These are phyloP conservation scores for Parnassius smintheus DNA, from an alignment of 2,888 invertebrate genomes.

Conservation along the genomic window DNA sequence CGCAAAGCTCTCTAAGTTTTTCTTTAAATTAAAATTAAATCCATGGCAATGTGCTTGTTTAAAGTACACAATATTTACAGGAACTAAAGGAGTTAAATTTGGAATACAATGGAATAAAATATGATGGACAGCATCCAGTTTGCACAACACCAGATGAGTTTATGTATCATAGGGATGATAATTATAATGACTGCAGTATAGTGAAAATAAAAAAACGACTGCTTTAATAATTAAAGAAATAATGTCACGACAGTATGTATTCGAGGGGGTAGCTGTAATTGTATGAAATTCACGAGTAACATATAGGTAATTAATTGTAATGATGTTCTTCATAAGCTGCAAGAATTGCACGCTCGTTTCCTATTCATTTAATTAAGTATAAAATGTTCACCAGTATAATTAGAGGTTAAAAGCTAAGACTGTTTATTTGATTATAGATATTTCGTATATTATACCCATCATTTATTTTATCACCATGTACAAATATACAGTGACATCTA, in stretches of 20 bases:
- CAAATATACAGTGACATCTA: background rate
- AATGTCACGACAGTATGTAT: too few species aligned
- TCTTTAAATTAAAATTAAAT: slow-evolving; percentile 54
- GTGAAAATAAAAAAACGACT: background rate
- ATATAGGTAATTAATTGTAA: too few species aligned
- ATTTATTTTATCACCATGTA: too few species aligned
- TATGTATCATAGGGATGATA: slow-evolving; percentile 52
- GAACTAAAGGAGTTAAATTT: slow-evolving; percentile 55
- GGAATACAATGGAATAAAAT: slow-evolving; percentile 50
- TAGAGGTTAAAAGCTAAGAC: too few species aligned
- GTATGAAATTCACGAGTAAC: too few species aligned
- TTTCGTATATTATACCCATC: too few species aligned
- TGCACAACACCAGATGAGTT: slow-evolving; percentile 55
- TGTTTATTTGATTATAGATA: too few species aligned
- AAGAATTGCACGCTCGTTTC: too few species aligned
- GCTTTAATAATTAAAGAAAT: background rate
- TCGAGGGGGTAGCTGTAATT: too few species aligned
- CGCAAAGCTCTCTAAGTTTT: slow-evolving; percentile 52
- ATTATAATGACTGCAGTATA: slow-evolving; percentile 39
- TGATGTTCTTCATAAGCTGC: too few species aligned
- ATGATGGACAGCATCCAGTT: slow-evolving; percentile 53
- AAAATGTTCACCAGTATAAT: too few species aligned
- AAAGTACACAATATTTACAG: slow-evolving; percentile 35
- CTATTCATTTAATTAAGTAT: too few species aligned
- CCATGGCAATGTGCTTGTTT: slow-evolving; percentile 71